Evolutionary conservation across 2,113 vertebrate genomes (phyloP), one percentile per base, ranked within the genome.

Genomic region (Ceuthmochares aereus): DNA sequence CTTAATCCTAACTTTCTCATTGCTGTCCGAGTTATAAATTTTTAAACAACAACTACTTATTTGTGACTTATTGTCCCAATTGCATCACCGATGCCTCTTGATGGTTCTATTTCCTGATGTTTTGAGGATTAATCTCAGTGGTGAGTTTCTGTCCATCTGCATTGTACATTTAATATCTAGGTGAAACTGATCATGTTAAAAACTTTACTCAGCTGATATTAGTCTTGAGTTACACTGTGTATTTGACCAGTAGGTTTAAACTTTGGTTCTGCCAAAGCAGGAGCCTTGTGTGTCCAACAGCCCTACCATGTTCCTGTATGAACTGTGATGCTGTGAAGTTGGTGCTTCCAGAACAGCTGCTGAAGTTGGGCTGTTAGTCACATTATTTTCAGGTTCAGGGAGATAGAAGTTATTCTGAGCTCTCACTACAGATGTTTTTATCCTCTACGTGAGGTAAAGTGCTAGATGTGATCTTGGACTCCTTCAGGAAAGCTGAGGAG

Each of bases 231-330:
- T 42, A 26, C 32, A 1, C 18, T 43, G 11, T 26, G 42, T 42
- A 52, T 36, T 66, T 74, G 52, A 59, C 52, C 22, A 43, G 14
- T 27, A 7, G 15, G 52, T 67, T 75, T 52, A 45, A 75, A n/a
- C 47, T 75, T 49, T 9, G 19, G 26, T 37, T 59, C 32, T 37
- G 27, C 21, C 8, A 12, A 52, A 60, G 47, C 2, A 1, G 7
- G 37, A 45, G 20, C 78, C 54, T 62, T 0, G 1, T 43, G 42
- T 43, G 40, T 36, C 51, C 36, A 2, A 5, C 2, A 0, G 40
- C 15, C 9, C 15, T 49, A 19, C 40, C 3, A 2, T 4, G 3
- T 42, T 49, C 51, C 27, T 43, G 26, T 32, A 10, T 1, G 1
- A 73, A 10, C 25, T 14, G 59, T 22, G 52, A 8, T 26, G 58